Base-by-base conservation (phyloP, 1,140 invertebrate genomes). In the Bombus waltoni region DNA sequence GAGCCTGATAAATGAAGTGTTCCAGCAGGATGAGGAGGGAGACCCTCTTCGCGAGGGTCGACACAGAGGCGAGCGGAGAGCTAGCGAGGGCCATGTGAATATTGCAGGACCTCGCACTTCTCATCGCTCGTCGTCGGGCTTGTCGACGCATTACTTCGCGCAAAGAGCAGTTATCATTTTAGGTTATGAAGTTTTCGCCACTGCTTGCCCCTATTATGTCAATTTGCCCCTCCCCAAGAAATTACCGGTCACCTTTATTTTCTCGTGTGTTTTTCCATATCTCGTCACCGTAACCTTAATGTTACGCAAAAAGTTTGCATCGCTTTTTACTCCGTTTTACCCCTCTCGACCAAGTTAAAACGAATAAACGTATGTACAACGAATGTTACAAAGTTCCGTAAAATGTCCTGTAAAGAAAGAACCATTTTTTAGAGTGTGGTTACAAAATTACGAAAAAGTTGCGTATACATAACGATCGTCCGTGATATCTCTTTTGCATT, bases 1-100 rank as follows among this genome's bases (percentile, higher is more conserved):
- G 91, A 91, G 85, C 68, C 90, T 91, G 91, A 92, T 92, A 92
- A 92, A 92, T 91, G 91, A 92, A 92, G 88, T 89, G 91, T 89
- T 91, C 81, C 78, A 77, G 28, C 87, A 76, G 86, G 82, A 89
- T 85, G 87, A 89, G 89, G 87, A 89, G 89, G 81, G 84, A 87
- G 87, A 57, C 70, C 78, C 77, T 90, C 91, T 80, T 86, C 82
- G 79, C 13, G 87, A 78, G 82, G 87, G 78, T 86, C 83, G 84
- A 62, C 71, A 62, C 76, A 83, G 84, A 57, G 91, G 90, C 84
- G 87, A 89, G 84, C 85, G 66, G 42, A 57, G 81, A 87, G 83
- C 89, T 75, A 57, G 68, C 87, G 71, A 85, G 81, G 76, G 90
- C 89, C 89, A 85, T 86, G 89, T 91, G 90, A 91, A 91, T 91